A percentile compares a stretch with the other conserved stretches of the same genome.
Conservation (phyloP, 2,797 vertebrate species). For the Pipistrellus pygmaeus region DNA sequence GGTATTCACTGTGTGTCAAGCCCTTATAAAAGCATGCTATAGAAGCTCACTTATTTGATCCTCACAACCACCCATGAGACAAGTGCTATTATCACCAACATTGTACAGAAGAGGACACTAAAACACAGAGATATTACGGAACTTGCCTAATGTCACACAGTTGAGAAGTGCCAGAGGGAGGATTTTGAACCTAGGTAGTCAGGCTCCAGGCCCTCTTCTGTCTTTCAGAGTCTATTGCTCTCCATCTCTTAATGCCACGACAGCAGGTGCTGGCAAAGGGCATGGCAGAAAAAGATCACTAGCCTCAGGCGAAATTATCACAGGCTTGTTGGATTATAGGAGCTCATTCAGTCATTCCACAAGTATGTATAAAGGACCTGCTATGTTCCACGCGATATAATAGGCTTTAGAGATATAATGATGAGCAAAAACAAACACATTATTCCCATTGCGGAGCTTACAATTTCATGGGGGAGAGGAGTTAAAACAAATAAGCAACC, state of each 20-base stretch:
- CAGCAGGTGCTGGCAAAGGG: background rate
- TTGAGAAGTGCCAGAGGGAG: background rate
- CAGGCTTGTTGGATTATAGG: background rate
- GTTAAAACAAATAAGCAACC: conserved; percentile 27
- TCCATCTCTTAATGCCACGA: background rate
- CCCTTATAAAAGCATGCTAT: background rate
- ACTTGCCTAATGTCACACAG: background rate
- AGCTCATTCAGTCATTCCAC: conserved; percentile 7
- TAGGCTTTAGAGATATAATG: background rate
- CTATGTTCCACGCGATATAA: background rate
- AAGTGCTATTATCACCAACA: background rate
- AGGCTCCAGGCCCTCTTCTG: background rate
- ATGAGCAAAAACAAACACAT: background rate
- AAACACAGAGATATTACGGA: background rate
- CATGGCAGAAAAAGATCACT: background rate
- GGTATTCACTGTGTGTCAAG: background rate
- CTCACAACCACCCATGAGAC: background rate
- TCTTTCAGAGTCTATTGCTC: background rate
- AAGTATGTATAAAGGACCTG: background rate
- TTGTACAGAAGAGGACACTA: conserved; percentile 42
- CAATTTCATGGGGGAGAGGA: background rate
- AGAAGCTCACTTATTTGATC: background rate
- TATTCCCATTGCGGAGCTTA: background rate
- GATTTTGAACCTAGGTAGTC: background rate
- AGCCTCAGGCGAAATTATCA: background rate